Conservation (phyloP, 1,140 invertebrate species). For the Atta texana region DNA sequence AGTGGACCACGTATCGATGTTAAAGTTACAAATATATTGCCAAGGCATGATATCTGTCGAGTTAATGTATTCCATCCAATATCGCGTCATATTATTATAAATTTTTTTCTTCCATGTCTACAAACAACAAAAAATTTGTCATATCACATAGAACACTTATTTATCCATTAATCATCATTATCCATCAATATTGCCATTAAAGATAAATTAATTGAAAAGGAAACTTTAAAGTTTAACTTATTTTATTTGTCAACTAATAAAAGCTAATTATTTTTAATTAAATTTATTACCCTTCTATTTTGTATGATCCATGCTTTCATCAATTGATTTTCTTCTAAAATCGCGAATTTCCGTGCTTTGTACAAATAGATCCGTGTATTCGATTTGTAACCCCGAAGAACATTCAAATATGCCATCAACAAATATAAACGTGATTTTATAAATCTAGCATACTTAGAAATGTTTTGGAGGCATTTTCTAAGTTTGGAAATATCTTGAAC, state of each 20-base stretch:
- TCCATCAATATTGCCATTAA: not conserved
- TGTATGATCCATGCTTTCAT: slow-evolving; percentile 66
- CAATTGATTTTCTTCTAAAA: slow-evolving; percentile 60
- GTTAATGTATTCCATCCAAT: slow-evolving; percentile 72
- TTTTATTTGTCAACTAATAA: not conserved
- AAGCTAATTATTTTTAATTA: not conserved
- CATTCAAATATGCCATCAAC: slow-evolving; percentile 68
- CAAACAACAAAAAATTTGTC: slow-evolving; percentile 13
- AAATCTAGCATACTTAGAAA: not conserved
- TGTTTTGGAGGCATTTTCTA: slow-evolving; percentile 9
- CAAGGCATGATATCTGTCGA: slow-evolving; percentile 56
- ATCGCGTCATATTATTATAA: slow-evolving; percentile 74
- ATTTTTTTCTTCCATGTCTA: slow-evolving; percentile 71
- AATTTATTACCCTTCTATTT: slow-evolving; percentile 70
- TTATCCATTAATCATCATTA: not conserved
- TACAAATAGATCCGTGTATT: not conserved
- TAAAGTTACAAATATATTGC: slow-evolving; percentile 74
- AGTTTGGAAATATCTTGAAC: slow-evolving; percentile 40
- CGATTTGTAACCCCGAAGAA: slow-evolving; percentile 34
- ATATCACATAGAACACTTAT: not conserved
- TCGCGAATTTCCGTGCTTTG: slow-evolving; percentile 60
- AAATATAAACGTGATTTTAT: slow-evolving; percentile 71
- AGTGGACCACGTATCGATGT: slow-evolving; percentile 72
- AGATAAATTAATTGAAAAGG: not conserved
- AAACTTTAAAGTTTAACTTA: not conserved